A percentile compares a stretch with the other conserved stretches of the same genome.
Evolutionary conservation across 2,797 vertebrate species (phyloP).

Genomic region (Sebastes hopkinsi): DNA sequence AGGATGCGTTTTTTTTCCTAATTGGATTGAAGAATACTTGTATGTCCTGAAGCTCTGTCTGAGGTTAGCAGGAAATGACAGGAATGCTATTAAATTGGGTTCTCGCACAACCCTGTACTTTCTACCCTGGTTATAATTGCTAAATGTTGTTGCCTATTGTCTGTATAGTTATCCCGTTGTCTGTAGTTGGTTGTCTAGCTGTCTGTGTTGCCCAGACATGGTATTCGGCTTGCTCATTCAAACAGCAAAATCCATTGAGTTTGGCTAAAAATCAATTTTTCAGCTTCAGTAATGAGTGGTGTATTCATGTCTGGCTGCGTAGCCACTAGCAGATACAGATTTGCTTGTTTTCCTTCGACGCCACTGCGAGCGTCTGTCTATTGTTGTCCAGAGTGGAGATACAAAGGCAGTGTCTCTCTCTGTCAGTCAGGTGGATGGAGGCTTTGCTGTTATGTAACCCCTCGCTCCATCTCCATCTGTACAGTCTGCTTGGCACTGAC

Average conservation of each 20-base stretch:
- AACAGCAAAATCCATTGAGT: neutral
- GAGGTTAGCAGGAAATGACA: neutral
- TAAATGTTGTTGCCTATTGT: neutral
- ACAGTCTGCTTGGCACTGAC: conserved; percentile 46
- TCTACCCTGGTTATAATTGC: neutral
- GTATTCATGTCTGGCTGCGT: neutral
- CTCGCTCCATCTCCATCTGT: conserved; percentile 48
- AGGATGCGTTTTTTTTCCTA: neutral
- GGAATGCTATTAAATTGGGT: neutral
- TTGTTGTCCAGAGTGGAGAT: conserved; percentile 8
- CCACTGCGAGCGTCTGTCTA: neutral
- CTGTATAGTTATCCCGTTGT: neutral
- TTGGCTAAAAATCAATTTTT: neutral
- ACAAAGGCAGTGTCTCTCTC: neutral
- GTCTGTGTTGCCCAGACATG: neutral
- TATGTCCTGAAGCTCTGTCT: conserved; percentile 23
- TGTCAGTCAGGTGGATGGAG: conserved; percentile 38
- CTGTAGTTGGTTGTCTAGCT: neutral
- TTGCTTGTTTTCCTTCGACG: neutral
- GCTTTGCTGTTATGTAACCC: conserved; percentile 58
- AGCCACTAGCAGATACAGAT: neutral
- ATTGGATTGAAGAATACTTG: conserved; percentile 43
- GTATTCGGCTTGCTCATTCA: neutral
- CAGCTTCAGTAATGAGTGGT: neutral
- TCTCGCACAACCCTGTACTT: neutral